Base-by-base conservation (phyloP, 2,797 vertebrate genomes). In the Silurus aristotelis region DNA sequence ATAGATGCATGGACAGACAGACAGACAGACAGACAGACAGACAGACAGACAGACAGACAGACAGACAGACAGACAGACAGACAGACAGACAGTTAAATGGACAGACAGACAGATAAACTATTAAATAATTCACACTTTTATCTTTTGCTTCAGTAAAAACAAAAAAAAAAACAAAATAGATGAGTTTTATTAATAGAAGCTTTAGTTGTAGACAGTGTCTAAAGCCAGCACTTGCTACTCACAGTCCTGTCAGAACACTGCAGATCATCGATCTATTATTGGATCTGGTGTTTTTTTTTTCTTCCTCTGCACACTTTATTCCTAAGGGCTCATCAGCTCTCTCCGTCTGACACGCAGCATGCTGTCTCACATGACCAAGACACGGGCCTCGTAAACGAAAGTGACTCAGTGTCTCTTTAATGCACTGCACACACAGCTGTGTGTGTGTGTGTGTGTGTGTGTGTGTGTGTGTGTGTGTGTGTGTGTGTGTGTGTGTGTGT, bases 181-280 rank as follows among this genome's bases (percentile, higher is more conserved):
- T 20, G 8, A 25, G 0, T 0, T 2, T 66, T 14, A 46, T 1
- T 43, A 71, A 17, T 66, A 66, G 27, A 71, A 10, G 1, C 17
- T 22, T 43, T 4, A 8, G 17, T 46, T 71, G 3, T 13, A 52
- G 43, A 73, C 2, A 12, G 6, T 13, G 12, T 73, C 46, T 48
- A 22, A 46, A 46, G 38, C 17, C 31, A 71, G 38, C 38, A 56
- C n/a, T 87, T 67, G 55, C 1, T 31, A 72, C 82, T 78, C 3
- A 70, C 55, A 20, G 63, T 82, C 76, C 82, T 85, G 87, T 87
- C 83, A 86, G 71, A 87, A 83, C 25, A 38, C 83, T 61, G 70
- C 72, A 87, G 77, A 83, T 64, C 66, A 81, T 58, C 31, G 60
- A 88, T 88, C 82, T 79, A 79, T 89, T 84, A 83, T 87, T 87